phyloP scores from a whole-genome alignment of 1,140 invertebrate species.

The Solenopsis invicta region DNA sequence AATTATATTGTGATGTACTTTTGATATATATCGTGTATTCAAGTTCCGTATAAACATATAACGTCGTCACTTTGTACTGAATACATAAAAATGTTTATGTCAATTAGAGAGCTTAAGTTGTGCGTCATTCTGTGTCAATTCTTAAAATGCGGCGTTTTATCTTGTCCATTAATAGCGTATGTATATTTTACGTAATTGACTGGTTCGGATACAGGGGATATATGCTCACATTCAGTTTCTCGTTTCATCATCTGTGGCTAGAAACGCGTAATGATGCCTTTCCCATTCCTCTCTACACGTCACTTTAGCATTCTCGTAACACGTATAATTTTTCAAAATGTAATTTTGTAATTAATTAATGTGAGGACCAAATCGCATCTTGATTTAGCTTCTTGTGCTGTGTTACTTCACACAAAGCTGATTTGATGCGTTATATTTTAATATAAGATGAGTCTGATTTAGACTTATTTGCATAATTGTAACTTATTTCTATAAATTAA shows the following conservation, averaged over 20 bases:
- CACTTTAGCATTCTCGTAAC: not conserved
- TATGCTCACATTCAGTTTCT: constrained; percentile 9
- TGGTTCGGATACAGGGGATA: not conserved
- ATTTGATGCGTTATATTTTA: not conserved
- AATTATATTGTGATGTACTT: not conserved
- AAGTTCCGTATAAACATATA: not conserved
- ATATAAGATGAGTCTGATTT: not conserved
- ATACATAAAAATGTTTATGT: constrained; percentile 7
- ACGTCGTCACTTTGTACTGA: not conserved
- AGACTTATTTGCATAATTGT: not conserved
- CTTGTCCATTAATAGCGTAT: not conserved
- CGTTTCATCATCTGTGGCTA: constrained; percentile 7
- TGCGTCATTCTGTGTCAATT: not conserved
- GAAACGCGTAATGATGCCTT: constrained; percentile 2
- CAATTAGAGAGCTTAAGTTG: not conserved
- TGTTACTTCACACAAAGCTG: not conserved
- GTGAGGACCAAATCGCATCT: not conserved
- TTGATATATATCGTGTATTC: too few species aligned
- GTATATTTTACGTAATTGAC: constrained; percentile 39
- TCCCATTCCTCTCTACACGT: not conserved
- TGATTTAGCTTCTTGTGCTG: not conserved
- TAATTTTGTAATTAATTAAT: not conserved
- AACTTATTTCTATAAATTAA: too few species aligned
- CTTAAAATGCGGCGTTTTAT: not conserved
- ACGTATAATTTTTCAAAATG: not conserved